These are phyloP conservation scores for Nothocercus nigrocapillus DNA, from an alignment of 2,113 vertebrate genomes.

Conservation along the genomic window DNA sequence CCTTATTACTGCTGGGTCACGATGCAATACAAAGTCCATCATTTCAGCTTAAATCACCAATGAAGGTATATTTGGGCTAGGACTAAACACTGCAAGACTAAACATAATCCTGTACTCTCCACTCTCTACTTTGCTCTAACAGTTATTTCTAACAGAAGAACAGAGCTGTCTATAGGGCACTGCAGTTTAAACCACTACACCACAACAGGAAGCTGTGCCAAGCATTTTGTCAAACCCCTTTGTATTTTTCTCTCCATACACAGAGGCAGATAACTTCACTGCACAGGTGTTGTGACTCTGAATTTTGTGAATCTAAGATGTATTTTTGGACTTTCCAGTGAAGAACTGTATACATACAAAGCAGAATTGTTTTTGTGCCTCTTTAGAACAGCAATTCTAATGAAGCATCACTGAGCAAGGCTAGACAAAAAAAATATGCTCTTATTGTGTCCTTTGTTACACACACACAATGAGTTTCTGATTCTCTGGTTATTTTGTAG, in stretches of 20 bases:
- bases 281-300: too few relatives aligned
- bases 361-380: too few relatives aligned
- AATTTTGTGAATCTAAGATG: too few relatives aligned
- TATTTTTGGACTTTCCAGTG: too few relatives aligned
- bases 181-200: background rate
- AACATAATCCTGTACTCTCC: background rate
- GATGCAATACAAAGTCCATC: background rate
- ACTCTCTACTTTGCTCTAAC: background rate
- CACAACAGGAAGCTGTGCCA: background rate
- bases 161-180: background rate
- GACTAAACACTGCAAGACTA: background rate
- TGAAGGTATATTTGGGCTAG: background rate
- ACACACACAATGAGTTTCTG: too few relatives aligned
- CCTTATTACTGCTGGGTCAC: fast-evolving
- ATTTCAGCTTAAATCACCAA: background rate
- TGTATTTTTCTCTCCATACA: background rate
- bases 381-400: too few relatives aligned
- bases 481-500: too few relatives aligned
- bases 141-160: background rate
- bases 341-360: too few relatives aligned
- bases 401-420: too few relatives aligned
- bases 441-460: too few relatives aligned
- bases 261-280: background rate
- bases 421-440: too few relatives aligned
- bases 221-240: background rate